Evolutionary conservation across 1,140 invertebrate species (phyloP), one percentile per base, ranked within the genome.

Genomic region (Diorhabda elongata): DNA sequence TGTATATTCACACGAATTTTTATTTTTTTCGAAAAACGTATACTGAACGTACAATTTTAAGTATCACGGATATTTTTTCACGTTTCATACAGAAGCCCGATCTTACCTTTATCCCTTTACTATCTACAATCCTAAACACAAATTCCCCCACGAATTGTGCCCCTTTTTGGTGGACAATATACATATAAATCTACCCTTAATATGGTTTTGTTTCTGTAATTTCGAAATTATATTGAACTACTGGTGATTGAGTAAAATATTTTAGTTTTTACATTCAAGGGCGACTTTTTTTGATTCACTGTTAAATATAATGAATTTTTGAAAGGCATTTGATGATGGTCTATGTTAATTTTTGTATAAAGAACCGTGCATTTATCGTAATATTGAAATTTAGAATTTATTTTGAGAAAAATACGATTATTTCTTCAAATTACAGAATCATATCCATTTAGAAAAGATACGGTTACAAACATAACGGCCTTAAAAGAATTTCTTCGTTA

Each of bases 51-150:
- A 6, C 6, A 52, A 8, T 52, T n/a, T 52, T 6, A 52, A 52
- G 47, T n/a, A 52, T 52, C 47, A n/a, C n/a, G 3, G 47, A 52
- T 52, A 52, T 52, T 52, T 4, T 6, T 52, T 52, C 6, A 52
- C 47, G 47, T 52, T 52, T 52, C 47, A 70, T 70, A 71, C 58
- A 69, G 69, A 74, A 69, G 66, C 67, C 62, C 61, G 67, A 69
- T 61, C 63, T 73, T 72, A 69, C 67, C 64, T 65, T 67, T 72
- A 74, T 52, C 61, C 64, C 62, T 71, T 68, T 58, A 70, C 69
- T 70, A 72, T 69, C 71, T 74, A 74, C 69, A 73, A 71, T 73
- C 69, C 73, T 74, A 76, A 52, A 76, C 75, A 76, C 73, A 76
- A 75, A 76, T 73, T 70, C 69, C 70, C 68, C 26, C 26, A 26